phyloP scores from a whole-genome alignment of 2,113 vertebrate genomes.

The Paracanthobrama guichenoti region DNA sequence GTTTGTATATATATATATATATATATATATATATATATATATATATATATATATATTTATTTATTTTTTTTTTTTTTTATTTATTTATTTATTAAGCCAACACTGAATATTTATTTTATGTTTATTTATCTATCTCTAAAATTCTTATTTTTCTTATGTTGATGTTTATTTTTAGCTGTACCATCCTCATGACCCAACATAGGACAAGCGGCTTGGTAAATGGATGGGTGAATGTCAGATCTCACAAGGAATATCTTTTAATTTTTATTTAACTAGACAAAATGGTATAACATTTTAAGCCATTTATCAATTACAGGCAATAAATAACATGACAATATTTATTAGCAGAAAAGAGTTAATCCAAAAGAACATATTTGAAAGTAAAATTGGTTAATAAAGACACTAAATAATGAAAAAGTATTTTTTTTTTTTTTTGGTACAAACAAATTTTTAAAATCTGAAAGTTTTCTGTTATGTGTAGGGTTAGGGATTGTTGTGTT shows the following conservation, averaged over 20 bases:
- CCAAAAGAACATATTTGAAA: neutral
- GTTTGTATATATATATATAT: neutral
- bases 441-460: too few species aligned
- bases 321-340: neutral
- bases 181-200: neutral
- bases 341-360: neutral
- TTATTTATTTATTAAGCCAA: neutral
- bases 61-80: neutral
- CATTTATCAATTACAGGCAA: neutral
- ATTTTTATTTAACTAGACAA: too few species aligned
- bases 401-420: neutral
- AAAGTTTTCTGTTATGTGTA: too few species aligned
- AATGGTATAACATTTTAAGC: neutral
- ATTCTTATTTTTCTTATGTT: neutral
- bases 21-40: neutral
- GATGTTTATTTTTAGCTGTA: neutral
- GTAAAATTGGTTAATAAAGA: neutral
- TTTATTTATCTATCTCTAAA: too few species aligned
- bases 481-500: too few species aligned
- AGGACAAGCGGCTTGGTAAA: neutral
- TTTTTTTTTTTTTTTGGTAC: too few species aligned
- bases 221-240: neutral
- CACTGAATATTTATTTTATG: too few species aligned
- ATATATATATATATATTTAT: neutral
- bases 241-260: neutral